phyloP scores from a whole-genome alignment of 2,113 vertebrate species.

The Myotis yumanensis region DNA sequence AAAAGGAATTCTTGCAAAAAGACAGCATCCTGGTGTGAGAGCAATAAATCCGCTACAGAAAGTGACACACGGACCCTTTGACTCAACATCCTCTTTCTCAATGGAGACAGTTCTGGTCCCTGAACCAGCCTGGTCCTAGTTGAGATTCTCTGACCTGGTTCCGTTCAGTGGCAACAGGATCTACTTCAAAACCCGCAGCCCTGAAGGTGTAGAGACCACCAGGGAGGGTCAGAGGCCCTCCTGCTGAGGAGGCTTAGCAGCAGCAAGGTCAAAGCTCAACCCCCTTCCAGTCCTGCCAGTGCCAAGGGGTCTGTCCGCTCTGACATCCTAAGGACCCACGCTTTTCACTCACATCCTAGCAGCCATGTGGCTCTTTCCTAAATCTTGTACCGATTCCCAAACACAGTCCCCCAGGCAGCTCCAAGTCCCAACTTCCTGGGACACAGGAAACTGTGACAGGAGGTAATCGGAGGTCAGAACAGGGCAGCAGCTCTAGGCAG shows the following conservation, averaged over 20 bases:
- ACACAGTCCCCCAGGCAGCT: not conserved
- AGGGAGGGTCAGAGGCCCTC: not conserved
- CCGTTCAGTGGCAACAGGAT: not conserved
- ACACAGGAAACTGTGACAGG: not conserved
- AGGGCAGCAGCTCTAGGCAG: not conserved
- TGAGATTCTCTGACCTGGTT: not conserved
- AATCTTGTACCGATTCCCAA: slow-evolving; percentile 8
- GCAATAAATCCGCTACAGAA: not conserved
- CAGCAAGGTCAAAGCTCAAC: not conserved
- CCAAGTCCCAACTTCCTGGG: not conserved
- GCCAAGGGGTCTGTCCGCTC: not conserved
- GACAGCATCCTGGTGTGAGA: not conserved
- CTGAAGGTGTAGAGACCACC: not conserved
- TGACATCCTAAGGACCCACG: not conserved
- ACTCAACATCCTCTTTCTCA: not conserved
- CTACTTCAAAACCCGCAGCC: not conserved
- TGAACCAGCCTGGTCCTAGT: not conserved
- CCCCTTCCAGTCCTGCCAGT: not conserved
- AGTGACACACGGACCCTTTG: not conserved
- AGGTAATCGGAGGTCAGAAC: not conserved
- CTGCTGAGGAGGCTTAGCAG: not conserved
- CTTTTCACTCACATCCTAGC: not conserved
- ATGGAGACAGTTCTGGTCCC: not conserved
- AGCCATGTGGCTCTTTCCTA: not conserved
- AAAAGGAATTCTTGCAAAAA: slow-evolving; percentile 6